Evolutionary conservation across 2,113 vertebrate species (phyloP), one percentile per base, ranked within the genome.

Genomic region (Agapornis roseicollis): DNA sequence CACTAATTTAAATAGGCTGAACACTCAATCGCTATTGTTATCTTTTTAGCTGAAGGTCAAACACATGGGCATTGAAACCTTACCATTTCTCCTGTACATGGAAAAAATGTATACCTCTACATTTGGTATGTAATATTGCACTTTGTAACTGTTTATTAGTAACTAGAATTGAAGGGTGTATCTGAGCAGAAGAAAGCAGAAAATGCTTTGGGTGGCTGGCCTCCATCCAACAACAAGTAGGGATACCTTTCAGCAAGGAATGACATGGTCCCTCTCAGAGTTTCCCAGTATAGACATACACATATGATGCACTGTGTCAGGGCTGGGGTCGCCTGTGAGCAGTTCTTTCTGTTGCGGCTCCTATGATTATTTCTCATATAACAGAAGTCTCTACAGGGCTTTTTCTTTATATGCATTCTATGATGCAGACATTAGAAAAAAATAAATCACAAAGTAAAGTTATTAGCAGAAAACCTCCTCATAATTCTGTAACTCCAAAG

Each of bases 1-100:
- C 88, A 71, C 65, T 71, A 89, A 95, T 95, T 96, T 90, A 95
- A 96, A 94, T 88, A 89, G 72, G 68, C 37, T 88, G 89, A 92
- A 60, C 71, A 72, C 80, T 90, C 85, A 88, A n/a, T 86, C 72
- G 44, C 55, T 89, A 33, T 78, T 94, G 80, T 68, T 88, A 88
- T 69, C 93, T 84, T 68, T 91, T 86, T 33, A 96, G 92, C 44
- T 68, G 44, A 96, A 93, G 69, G 88, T 90, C 5, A 0, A 90
- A 56, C 50, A 88, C 41, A 41, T 11, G 27, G 58, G 28, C 56
- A 44, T 41, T 74, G 65, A 65, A 90, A 88, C 16, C 27, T 66
- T 46, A 39, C 39, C 6, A 28, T 72, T 91, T 84, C 80, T 90
- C 50, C 60, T 49, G 27, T 41, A 27, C 37, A 5, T 9, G 31